Conservation (phyloP, 2,113 vertebrate genomes). For the Pyxicephalus adspersus region DNA sequence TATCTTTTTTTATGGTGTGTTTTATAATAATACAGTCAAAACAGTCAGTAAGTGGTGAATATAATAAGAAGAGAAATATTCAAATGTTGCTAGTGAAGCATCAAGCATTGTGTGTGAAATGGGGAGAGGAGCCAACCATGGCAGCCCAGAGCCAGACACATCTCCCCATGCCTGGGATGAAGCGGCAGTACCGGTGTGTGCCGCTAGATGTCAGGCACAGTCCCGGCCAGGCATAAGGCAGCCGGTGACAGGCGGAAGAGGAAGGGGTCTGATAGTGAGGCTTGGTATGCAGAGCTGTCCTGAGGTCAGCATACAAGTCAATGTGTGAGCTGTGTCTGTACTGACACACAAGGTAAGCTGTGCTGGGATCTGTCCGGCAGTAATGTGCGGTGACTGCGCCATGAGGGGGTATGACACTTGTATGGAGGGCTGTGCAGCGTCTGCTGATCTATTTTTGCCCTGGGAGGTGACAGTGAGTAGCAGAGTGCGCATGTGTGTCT, state of each 20-base stretch:
- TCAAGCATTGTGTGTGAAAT: too few species aligned
- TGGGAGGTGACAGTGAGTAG: not conserved
- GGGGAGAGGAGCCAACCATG: too few species aligned
- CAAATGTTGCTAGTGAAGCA: too few species aligned
- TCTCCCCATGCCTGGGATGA: not conserved
- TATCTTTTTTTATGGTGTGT: too few species aligned
- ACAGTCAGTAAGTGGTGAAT: too few species aligned
- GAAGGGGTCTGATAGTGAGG: not conserved
- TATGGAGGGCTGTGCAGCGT: not conserved
- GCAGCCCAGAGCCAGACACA: not conserved
- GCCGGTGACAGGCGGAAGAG: slow-evolving; percentile 12
- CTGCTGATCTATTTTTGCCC: not conserved
- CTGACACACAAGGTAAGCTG: not conserved
- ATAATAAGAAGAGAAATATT: too few species aligned
- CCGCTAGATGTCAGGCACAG: slow-evolving; percentile 6
- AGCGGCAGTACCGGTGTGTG: not conserved
- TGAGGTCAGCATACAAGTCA: not conserved
- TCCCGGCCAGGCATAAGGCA: not conserved
- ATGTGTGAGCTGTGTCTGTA: not conserved
- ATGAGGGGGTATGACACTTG: not conserved
- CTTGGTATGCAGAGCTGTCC: not conserved
- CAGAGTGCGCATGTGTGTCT: not conserved
- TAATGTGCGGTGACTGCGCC: not conserved
- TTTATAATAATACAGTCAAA: too few species aligned
- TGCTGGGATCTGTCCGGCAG: not conserved